A percentile compares a stretch with the other conserved stretches of the same genome.
Evolutionary conservation across 1,140 invertebrate species (phyloP).

Genomic region (Galleria mellonella): DNA sequence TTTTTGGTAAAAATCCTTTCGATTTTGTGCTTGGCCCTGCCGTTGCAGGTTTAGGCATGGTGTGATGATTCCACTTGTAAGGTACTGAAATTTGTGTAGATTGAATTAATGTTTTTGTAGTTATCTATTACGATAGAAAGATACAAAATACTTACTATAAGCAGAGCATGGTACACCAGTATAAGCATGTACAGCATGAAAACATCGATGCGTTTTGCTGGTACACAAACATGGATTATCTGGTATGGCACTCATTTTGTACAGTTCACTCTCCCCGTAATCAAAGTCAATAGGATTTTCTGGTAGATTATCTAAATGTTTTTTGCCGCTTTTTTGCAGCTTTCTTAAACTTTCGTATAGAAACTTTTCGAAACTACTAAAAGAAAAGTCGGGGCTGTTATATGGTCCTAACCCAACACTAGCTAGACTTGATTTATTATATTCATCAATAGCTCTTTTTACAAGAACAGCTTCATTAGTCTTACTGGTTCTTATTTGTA

Average conservation of each 20-base stretch:
- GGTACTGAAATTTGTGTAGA: slow-evolving; percentile 75
- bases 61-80: slow-evolving; percentile 81
- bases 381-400: slow-evolving; percentile 82
- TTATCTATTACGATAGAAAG: too few species aligned
- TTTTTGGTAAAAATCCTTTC: slow-evolving; percentile 76
- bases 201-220: slow-evolving; percentile 88
- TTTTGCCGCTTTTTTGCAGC: slow-evolving; percentile 81
- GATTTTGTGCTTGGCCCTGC: slow-evolving; percentile 43
- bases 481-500: slow-evolving; percentile 92
- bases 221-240: slow-evolving; percentile 83
- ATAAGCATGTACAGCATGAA: slow-evolving; percentile 92
- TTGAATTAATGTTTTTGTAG: not conserved
- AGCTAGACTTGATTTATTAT: slow-evolving; percentile 83
- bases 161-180: slow-evolving; percentile 90
- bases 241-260: slow-evolving; percentile 66
- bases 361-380: slow-evolving; percentile 93
- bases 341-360: slow-evolving; percentile 90
- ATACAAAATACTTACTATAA: slow-evolving; percentile 80
- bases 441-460: slow-evolving; percentile 87
- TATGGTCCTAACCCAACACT: slow-evolving; percentile 82
- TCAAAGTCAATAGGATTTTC: slow-evolving; percentile 71
- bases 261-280: slow-evolving; percentile 65
- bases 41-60: slow-evolving; percentile 79
- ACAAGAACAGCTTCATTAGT: slow-evolving; percentile 92
- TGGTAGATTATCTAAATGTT: slow-evolving; percentile 78